These are phyloP conservation scores for Pholis gunnellus DNA, from an alignment of 2,113 vertebrate genomes.

Conservation along the genomic window DNA sequence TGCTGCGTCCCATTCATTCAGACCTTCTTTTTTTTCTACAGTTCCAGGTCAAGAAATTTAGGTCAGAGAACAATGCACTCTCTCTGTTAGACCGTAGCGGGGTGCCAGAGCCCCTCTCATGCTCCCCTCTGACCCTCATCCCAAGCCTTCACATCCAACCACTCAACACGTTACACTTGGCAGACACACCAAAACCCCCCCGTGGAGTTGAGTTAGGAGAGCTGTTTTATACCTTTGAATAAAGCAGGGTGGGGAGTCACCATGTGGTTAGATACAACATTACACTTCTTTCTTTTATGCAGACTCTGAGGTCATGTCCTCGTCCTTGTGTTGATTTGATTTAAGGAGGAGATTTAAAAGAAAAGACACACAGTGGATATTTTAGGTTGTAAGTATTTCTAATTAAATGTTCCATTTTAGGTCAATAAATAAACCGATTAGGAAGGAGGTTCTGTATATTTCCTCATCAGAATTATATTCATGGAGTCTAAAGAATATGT, in stretches of 20 bases:
- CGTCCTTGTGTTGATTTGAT: background rate
- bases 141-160: constrained; percentile 47
- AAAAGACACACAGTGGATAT: background rate
- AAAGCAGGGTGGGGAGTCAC: constrained; percentile 17
- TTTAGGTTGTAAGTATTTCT: background rate
- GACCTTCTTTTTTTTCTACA: constrained; percentile 58
- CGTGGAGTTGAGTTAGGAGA: background rate
- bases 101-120: constrained; percentile 64
- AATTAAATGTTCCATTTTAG: background rate
- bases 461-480: background rate
- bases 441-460: background rate
- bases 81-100: constrained; percentile 69
- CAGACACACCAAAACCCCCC: constrained; percentile 9
- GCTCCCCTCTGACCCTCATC: constrained; percentile 61
- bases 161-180: constrained; percentile 26
- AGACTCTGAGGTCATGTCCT: background rate
- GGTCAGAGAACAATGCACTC: constrained; percentile 79
- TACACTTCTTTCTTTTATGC: constrained; percentile 2
- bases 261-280: constrained; percentile 36
- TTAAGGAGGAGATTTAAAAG: background rate
- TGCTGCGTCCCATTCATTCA: constrained; percentile 52
- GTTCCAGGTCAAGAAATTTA: constrained; percentile 77
- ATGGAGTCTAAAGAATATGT: no score
- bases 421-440: background rate
- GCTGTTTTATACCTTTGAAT: background rate